A percentile compares a stretch with the other conserved stretches of the same genome.
Conservation (phyloP, 2,797 vertebrate genomes). For the Pseudocheirus occidentalis region DNA sequence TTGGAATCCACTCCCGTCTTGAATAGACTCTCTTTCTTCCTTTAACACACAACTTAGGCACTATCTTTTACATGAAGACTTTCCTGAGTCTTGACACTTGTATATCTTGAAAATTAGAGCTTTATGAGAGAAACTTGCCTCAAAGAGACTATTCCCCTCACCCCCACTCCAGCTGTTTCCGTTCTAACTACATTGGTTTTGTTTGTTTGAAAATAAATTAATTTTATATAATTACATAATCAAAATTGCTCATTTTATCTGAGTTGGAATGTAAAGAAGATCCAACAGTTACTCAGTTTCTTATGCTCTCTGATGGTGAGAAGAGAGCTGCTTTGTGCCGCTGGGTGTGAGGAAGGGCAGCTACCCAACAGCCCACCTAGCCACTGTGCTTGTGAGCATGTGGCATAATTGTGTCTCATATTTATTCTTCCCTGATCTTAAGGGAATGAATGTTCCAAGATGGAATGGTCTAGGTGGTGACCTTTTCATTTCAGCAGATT, state of each 20-base stretch:
- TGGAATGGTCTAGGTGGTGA: neutral
- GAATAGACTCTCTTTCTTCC: neutral
- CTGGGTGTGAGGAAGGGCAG: neutral
- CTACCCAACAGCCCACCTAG: neutral
- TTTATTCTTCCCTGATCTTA: neutral
- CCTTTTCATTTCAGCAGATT: neutral
- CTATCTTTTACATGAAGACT: neutral
- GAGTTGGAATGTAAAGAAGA: neutral
- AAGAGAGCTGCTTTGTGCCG: neutral
- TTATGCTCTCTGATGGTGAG: neutral
- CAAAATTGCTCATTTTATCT: neutral
- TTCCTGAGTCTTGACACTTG: neutral
- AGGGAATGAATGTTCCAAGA: neutral
- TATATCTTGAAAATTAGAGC: neutral
- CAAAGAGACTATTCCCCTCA: neutral
- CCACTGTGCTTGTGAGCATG: neutral
- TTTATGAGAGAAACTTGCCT: neutral
- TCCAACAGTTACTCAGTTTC: neutral
- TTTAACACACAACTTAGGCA: neutral
- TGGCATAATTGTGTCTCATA: neutral
- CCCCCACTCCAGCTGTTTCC: neutral
- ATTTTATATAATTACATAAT: neutral
- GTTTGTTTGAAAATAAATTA: neutral
- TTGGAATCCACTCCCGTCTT: neutral
- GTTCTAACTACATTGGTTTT: neutral